These are phyloP conservation scores for Mythimna pallens DNA, from an alignment of 2,888 invertebrate genomes.

Conservation along the genomic window DNA sequence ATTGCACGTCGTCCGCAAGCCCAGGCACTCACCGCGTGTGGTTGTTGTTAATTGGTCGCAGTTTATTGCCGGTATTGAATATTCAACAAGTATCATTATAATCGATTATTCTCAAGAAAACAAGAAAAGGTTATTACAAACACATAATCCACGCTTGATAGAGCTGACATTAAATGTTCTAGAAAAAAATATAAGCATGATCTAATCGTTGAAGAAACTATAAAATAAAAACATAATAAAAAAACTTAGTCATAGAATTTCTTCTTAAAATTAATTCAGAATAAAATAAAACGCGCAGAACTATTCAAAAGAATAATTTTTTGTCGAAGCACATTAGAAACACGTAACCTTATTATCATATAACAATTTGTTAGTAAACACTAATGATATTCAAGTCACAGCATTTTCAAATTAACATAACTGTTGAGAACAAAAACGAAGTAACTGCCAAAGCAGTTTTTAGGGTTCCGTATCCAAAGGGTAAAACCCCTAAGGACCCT, in stretches of 20 bases:
- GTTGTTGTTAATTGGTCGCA: background rate
- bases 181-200: background rate
- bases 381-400: slow-evolving; percentile 52
- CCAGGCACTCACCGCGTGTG: too few relatives aligned
- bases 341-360: slow-evolving; percentile 16
- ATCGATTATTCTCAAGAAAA: background rate
- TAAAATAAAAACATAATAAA: background rate
- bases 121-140: background rate
- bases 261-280: too few relatives aligned
- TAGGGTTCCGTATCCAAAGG: background rate
- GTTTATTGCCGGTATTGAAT: slow-evolving; percentile 1
- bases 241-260: background rate
- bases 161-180: background rate
- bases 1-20: too few relatives aligned
- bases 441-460: slow-evolving; percentile 46
- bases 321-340: slow-evolving; percentile 17
- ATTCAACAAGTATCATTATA: slow-evolving; percentile 14
- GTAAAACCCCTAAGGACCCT: too few relatives aligned
- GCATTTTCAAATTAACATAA: slow-evolving; percentile 58
- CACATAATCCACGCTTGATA: slow-evolving; percentile 34
- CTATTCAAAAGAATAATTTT: slow-evolving; percentile 10
- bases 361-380: slow-evolving; percentile 29
- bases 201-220: background rate
- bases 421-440: slow-evolving; percentile 53
- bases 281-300: background rate